Percentiles rank a stretch among this genome's conserved stretches.
Evolutionary conservation across 2,113 vertebrate species (phyloP).

Genomic region (Catharus minimus): DNA sequence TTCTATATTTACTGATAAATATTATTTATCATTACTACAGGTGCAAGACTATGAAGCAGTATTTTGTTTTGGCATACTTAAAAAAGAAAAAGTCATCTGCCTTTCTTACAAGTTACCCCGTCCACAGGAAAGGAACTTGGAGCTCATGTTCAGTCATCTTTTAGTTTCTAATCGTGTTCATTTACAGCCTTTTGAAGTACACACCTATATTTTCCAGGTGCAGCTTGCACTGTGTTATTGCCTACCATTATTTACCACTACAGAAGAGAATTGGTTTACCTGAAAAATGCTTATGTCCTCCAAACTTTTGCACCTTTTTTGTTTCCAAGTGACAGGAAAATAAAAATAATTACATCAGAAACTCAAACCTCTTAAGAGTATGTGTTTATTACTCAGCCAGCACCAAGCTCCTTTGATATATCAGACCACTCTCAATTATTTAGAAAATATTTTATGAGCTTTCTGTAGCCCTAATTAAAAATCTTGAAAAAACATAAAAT

Average conservation of each 20-base stretch:
- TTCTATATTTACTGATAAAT: background rate
- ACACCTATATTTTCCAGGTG: background rate
- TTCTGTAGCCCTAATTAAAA: background rate
- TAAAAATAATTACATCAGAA: background rate
- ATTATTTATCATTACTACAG: background rate
- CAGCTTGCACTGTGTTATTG: background rate
- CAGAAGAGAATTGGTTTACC: background rate
- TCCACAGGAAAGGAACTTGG: background rate
- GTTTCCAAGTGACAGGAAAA: background rate
- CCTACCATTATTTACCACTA: background rate
- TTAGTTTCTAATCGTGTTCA: background rate
- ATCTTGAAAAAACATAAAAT: background rate
- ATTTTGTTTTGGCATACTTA: background rate
- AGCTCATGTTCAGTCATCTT: background rate
- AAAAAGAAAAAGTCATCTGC: background rate
- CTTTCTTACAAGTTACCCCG: background rate
- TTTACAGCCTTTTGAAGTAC: background rate
- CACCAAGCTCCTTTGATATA: background rate
- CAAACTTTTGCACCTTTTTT: background rate
- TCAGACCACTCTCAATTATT: background rate
- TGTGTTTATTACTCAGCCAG: background rate
- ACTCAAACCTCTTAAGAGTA: background rate
- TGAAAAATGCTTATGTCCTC: background rate
- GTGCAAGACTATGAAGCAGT: background rate
- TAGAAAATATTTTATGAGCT: background rate